A percentile compares a stretch with the other conserved stretches of the same genome.
phyloP scores from a whole-genome alignment of 2,797 vertebrate species.

The Oceanodroma leucorhoa region DNA sequence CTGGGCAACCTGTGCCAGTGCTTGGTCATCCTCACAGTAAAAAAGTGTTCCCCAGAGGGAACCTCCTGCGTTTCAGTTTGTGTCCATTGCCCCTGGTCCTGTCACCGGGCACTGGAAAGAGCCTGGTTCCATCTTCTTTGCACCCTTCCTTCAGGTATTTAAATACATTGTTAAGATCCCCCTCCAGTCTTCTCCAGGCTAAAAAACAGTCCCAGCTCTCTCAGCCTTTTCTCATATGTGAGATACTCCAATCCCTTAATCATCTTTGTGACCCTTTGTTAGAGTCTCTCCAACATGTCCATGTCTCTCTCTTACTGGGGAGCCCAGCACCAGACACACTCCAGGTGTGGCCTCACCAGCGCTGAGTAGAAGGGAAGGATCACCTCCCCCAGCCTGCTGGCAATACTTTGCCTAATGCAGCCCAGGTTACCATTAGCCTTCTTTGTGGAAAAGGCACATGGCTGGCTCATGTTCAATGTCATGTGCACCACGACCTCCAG shows the following conservation, averaged over 20 bases:
- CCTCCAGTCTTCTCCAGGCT: not conserved
- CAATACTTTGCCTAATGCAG: not conserved
- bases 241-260: not conserved
- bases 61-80: not conserved
- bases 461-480: not conserved
- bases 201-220: not conserved
- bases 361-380: not conserved
- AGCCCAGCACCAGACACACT: not conserved
- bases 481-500: accelerated
- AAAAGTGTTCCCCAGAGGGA: not conserved
- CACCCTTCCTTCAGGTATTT: not conserved
- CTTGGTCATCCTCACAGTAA: not conserved
- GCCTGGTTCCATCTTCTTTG: not conserved
- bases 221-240: not conserved
- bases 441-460: not conserved
- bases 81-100: not conserved
- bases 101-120: not conserved
- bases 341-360: not conserved
- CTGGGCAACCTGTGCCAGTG: not conserved
- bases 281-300: not conserved
- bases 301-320: too few species aligned
- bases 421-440: not conserved
- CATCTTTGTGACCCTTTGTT: not conserved
- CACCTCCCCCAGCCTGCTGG: not conserved
- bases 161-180: not conserved